Percentiles rank a stretch among this genome's conserved stretches.
Evolutionary conservation across 2,888 invertebrate species (phyloP).

Genomic region (Thereva unica): DNA sequence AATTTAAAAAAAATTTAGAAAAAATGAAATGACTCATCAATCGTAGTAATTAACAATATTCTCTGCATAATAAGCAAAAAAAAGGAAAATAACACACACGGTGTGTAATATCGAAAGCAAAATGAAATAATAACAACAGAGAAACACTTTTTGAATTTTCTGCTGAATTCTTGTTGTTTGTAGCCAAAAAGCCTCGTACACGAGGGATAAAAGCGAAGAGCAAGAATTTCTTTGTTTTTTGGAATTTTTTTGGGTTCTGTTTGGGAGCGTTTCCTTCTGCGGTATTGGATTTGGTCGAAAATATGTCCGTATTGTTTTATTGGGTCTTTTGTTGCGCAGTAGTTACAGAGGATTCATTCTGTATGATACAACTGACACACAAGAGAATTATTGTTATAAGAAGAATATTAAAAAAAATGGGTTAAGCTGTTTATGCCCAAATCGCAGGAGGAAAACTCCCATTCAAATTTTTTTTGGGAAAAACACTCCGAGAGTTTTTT

Average conservation of each 20-base stretch:
- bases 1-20: conserved; percentile 22
- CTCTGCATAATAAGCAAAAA: too few species aligned
- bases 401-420: neutral
- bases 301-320: conserved; percentile 5
- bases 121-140: too few species aligned
- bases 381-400: neutral
- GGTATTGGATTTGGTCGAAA: conserved; percentile 12
- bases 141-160: too few species aligned
- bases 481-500: conserved; percentile 18
- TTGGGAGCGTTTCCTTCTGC: conserved; percentile 29
- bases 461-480: neutral
- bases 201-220: neutral
- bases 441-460: conserved; percentile 29
- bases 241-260: conserved; percentile 9
- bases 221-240: conserved; percentile 10
- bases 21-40: conserved; percentile 9
- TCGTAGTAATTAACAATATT: neutral
- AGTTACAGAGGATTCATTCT: conserved; percentile 3
- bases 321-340: neutral
- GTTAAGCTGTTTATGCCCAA: conserved; percentile 11
- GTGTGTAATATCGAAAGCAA: too few species aligned
- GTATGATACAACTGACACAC: neutral
- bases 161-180: too few species aligned
- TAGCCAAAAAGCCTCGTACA: too few species aligned
- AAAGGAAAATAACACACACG: too few species aligned